Evolutionary conservation across 53 echinoderm and acorn worm genomes (phyloP).

Genomic region (Crossaster papposus): DNA sequence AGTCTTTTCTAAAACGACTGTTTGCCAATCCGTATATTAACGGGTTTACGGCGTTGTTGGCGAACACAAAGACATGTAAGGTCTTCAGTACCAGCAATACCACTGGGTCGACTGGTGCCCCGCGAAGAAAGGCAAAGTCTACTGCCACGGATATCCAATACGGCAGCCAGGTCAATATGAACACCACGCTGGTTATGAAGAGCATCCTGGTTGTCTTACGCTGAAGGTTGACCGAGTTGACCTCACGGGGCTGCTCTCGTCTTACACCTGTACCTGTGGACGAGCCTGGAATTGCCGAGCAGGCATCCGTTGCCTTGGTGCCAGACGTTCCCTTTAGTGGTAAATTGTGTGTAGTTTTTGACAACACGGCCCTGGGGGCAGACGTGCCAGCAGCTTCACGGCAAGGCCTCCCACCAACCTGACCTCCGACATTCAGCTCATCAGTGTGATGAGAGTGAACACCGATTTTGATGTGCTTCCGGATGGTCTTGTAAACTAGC

Average conservation of each 20-base stretch:
- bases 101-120: background rate
- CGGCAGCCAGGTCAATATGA: conserved; percentile 28
- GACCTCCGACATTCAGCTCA: background rate
- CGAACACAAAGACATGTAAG: background rate
- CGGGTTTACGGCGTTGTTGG: conserved; percentile 34
- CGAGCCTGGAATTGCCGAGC: background rate
- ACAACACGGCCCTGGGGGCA: background rate
- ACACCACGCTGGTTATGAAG: conserved; percentile 36
- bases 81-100: background rate
- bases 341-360: background rate
- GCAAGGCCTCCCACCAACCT: background rate
- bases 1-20: conserved; percentile 15
- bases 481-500: background rate
- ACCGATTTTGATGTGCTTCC: background rate
- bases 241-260: background rate
- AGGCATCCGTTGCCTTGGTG: background rate
- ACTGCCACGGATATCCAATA: background rate
- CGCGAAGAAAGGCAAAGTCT: background rate
- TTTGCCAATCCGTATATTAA: conserved; percentile 40
- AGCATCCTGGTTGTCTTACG: conserved; percentile 32
- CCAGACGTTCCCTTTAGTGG: background rate
- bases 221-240: background rate
- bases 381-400: background rate
- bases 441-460: background rate
- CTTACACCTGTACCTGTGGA: background rate